Evolutionary conservation across 1,140 invertebrate species (phyloP), one percentile per base, ranked within the genome.

Genomic region (Drosophila ogumai): DNA sequence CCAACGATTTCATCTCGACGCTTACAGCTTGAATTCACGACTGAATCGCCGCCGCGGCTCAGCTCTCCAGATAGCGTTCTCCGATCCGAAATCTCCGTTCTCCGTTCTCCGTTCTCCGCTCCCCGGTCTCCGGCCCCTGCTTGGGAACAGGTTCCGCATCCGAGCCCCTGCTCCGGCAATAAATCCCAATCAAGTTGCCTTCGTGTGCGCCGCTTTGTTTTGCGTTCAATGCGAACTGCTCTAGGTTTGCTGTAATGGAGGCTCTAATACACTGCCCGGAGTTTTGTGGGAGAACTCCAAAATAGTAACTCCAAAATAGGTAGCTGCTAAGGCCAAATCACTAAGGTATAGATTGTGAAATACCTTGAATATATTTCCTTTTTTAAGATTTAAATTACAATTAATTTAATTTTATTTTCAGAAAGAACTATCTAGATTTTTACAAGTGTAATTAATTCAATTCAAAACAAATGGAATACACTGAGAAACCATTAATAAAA

Each of bases 1-100:
- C 31, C 10, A 40, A 52, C 31, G 79, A 55, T 46, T 82, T 86
- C 82, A 87, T 86, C 22, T 54, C 25, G 66, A 73, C 69, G 40
- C 32, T 75, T 58, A 40, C 34, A 56, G 38, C 12, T 57, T 47
- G 32, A 19, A 64, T 54, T 49, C 52, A 47, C 43, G 38, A 76
- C 75, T 78, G 56, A 58, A 47, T 36, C 36, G 36, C 19, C 15
- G 17, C 12, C 0, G 22, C n/a, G 1, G 25, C n/a, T 59, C 41
- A 13, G 12, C n/a, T 44, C 13, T 17, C 40, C 32, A 50, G 28
- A 46, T 59, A 60, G 55, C 13, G 2, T 56, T 55, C 52, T 36
- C 32, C 32, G 52, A 15, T 7, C 50, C 17, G 60, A 17, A 25
- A n/a, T 31, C 10, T 34, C 15, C 5, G 19, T 3, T 55, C 55